Percentiles rank a stretch among this genome's conserved stretches.
Conservation (phyloP, 1,140 invertebrate genomes). For the Dendrolimus kikuchii region DNA sequence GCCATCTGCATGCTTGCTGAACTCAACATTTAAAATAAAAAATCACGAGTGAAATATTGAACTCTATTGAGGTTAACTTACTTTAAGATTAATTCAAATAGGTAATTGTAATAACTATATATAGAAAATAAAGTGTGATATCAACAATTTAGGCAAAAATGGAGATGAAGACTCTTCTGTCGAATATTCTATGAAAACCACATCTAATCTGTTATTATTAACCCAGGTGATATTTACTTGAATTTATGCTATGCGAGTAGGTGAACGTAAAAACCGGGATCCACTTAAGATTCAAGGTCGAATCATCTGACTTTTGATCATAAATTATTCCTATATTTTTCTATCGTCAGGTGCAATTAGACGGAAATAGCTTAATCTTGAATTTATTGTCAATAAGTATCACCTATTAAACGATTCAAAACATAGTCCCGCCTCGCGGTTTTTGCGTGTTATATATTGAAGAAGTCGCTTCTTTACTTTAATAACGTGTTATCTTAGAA, state of each 20-base stretch:
- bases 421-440: too few relatives aligned
- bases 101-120: too few relatives aligned
- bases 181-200: constrained; percentile 18
- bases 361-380: background rate
- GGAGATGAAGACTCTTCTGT: background rate
- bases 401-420: too few relatives aligned
- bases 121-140: too few relatives aligned
- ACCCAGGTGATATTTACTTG: constrained; percentile 31
- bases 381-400: background rate
- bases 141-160: background rate
- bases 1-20: too few relatives aligned
- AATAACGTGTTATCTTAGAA: background rate
- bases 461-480: background rate
- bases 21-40: too few relatives aligned
- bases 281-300: constrained; percentile 31
- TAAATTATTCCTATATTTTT: background rate
- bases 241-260: constrained; percentile 38
- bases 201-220: constrained; percentile 23
- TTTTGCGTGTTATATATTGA: background rate
- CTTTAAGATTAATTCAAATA: too few relatives aligned
- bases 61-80: too few relatives aligned
- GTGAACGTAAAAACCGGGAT: constrained; percentile 21
- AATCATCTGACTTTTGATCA: constrained; percentile 4
- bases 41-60: too few relatives aligned
- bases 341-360: constrained; percentile 4